phyloP scores from a whole-genome alignment of 2,113 vertebrate species.

The Glaucomys volans region DNA sequence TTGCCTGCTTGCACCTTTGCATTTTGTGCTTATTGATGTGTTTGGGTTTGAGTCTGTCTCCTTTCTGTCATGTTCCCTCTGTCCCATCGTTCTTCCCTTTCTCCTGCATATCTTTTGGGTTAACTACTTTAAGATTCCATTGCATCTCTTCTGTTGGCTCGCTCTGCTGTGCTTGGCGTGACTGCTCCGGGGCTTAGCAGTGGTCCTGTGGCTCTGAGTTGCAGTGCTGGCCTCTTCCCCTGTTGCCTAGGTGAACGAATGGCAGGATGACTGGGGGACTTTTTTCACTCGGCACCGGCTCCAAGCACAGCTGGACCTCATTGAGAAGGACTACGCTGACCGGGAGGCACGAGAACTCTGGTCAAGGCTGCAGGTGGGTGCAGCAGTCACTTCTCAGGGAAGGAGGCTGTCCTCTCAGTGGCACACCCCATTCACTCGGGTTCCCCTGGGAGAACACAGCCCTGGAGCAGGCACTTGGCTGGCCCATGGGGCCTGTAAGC shows the following conservation, averaged over 20 bases:
- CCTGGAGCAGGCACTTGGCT: neutral
- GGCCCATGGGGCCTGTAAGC: neutral
- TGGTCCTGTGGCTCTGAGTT: neutral
- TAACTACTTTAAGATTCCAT: neutral
- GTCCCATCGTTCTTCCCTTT: neutral
- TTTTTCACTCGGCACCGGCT: conserved; percentile 94
- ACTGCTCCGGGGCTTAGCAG: neutral
- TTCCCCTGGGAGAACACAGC: too few relatives aligned
- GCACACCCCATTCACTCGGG: neutral
- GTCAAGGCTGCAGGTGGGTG: conserved; percentile 93
- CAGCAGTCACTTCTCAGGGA: too few relatives aligned
- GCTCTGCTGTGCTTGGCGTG: neutral
- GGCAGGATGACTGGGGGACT: conserved; percentile 95
- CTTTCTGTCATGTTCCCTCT: neutral
- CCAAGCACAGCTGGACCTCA: conserved; percentile 92
- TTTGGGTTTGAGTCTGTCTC: neutral
- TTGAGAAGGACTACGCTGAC: conserved; percentile 94
- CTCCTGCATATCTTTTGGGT: neutral
- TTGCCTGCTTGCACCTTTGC: neutral
- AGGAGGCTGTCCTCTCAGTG: neutral
- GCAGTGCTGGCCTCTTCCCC: too few relatives aligned
- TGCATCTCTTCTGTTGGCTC: neutral
- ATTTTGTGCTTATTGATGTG: neutral
- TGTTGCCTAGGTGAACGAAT: conserved; percentile 93
- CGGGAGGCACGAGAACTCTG: conserved; percentile 94